Evolutionary conservation across 1,140 invertebrate species (phyloP), one percentile per base, ranked within the genome.

Genomic region (Rhynchophorus ferrugineus): DNA sequence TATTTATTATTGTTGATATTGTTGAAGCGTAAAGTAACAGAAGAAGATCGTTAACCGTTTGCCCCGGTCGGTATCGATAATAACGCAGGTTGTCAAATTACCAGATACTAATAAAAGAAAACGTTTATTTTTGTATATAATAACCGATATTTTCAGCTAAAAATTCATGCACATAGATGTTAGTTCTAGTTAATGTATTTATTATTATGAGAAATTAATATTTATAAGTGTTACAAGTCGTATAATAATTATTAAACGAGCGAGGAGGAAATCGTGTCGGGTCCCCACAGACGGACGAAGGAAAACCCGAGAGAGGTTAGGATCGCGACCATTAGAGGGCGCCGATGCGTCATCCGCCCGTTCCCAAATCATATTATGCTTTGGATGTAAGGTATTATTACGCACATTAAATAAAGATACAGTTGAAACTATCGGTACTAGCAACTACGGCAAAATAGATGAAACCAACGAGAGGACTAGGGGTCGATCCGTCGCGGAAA

Each of bases 331-430:
- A n/a, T n/a, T n/a, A n/a, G n/a, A n/a, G n/a, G n/a, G n/a, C n/a
- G n/a, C n/a, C n/a, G n/a, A n/a, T n/a, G n/a, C n/a, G n/a, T n/a
- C n/a, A n/a, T n/a, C n/a, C n/a, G n/a, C n/a, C n/a, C n/a, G n/a
- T n/a, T n/a, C n/a, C n/a, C n/a, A n/a, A n/a, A n/a, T n/a, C 49
- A 46, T 35, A 46, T 56, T 53, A 61, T 59, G 61, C 61, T 65
- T 65, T 65, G 35, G 59, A 62, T 64, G 61, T 64, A 56, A 51
- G 29, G 49, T 54, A 59, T 56, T 49, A 54, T 55, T 45, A 43
- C 29, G 57, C 61, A 63, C 57, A 24, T 44, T 29, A 39, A 13
- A 44, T 45, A 29, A 45, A 47, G 18, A 29, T 14, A 20, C 22
- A 53, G 49, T 52, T 62, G 43, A 49, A 54, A 38, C 41, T 59